Conservation (phyloP, 2,113 vertebrate genomes). For the Nansenia antarctica region DNA sequence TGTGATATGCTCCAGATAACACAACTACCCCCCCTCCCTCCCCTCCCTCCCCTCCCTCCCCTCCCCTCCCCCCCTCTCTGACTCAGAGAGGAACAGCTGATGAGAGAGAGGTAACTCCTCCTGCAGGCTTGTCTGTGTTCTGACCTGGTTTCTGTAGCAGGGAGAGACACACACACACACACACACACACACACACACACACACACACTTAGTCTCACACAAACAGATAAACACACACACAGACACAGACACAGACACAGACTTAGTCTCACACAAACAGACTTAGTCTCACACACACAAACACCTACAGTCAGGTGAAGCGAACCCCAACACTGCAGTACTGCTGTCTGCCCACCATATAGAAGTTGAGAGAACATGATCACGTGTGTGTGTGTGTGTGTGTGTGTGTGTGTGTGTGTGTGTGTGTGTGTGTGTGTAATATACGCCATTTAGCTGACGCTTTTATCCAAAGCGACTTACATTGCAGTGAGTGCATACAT, state of each 20-base stretch:
- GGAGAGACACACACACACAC: constrained; percentile 3
- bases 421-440: no score
- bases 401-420: no score
- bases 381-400: no score
- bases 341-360: constrained; percentile 54
- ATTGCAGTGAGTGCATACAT: no score
- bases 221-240: background rate
- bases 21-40: no score
- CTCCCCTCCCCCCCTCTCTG: background rate
- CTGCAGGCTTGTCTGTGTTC: constrained; percentile 5
- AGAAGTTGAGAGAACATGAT: no score
- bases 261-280: constrained; percentile 5
- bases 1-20: no score
- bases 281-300: background rate
- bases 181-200: constrained; percentile 3
- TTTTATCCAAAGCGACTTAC: no score
- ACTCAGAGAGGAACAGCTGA: constrained; percentile 6
- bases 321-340: constrained; percentile 30
- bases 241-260: background rate
- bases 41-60: background rate
- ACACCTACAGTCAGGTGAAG: constrained; percentile 11
- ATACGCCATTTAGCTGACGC: no score
- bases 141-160: constrained; percentile 35
- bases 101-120: constrained; percentile 4
- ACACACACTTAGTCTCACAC: constrained; percentile 15